Evolutionary conservation across 2,797 vertebrate genomes (phyloP).

Genomic region (Esox lucius): DNA sequence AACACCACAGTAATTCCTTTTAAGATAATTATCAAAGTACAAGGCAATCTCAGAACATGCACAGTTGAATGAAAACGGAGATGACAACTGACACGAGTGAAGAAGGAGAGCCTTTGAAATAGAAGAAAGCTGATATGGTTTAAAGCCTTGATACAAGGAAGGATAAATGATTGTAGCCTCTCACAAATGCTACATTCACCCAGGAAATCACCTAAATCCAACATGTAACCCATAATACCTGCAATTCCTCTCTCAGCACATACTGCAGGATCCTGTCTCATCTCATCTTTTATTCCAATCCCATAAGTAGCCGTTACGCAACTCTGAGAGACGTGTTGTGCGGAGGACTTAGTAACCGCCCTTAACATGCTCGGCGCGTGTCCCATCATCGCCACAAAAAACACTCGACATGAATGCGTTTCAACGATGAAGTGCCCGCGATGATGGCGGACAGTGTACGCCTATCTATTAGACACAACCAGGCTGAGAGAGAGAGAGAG

Average conservation of each 20-base stretch:
- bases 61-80: background rate
- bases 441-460: background rate
- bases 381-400: background rate
- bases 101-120: slow-evolving; percentile 1
- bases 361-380: background rate
- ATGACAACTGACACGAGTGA: background rate
- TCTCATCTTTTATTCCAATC: slow-evolving; percentile 3
- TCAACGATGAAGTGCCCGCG: background rate
- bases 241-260: background rate
- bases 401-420: background rate
- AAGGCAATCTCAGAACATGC: background rate
- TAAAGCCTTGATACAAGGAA: background rate
- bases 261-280: background rate
- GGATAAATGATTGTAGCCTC: background rate
- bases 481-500: slow-evolving; percentile 2
- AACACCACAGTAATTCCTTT: background rate
- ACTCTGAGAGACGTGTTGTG: background rate
- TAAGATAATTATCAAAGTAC: background rate
- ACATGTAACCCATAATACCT: slow-evolving; percentile 2
- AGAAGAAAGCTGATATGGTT: background rate
- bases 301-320: background rate
- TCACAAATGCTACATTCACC: background rate
- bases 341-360: background rate
- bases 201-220: slow-evolving; percentile 1
- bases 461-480: background rate